These are phyloP conservation scores for Calameuta filiformis DNA, from an alignment of 2,888 invertebrate species.

Conservation along the genomic window DNA sequence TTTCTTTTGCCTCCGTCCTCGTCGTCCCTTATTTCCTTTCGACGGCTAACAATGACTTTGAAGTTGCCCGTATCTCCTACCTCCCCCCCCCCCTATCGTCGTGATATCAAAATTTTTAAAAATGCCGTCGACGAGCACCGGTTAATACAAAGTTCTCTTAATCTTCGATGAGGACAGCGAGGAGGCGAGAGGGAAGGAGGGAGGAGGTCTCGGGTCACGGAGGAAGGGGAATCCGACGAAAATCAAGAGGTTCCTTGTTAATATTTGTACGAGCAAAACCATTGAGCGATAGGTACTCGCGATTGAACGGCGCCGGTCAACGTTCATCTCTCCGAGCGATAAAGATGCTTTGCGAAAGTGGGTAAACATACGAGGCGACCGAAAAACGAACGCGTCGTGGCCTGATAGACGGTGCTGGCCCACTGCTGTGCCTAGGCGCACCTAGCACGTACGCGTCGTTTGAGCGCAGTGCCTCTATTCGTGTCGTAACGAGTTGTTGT, in stretches of 20 bases:
- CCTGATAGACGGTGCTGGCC: neutral
- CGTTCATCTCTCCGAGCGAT: slow-evolving; percentile 28
- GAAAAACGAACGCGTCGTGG: slow-evolving; percentile 20
- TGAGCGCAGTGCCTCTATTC: too few relatives aligned
- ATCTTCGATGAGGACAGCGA: too few relatives aligned
- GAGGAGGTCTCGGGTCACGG: slow-evolving; percentile 36
- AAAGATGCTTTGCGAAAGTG: slow-evolving; percentile 26
- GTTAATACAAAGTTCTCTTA: slow-evolving; percentile 16
- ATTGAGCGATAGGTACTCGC: slow-evolving; percentile 9
- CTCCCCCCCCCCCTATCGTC: slow-evolving; percentile 10
- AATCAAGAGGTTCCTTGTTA: slow-evolving; percentile 20
- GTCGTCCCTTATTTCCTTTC: neutral
- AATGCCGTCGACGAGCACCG: slow-evolving; percentile 27
- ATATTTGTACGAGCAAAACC: slow-evolving; percentile 24
- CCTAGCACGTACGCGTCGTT: too few relatives aligned
- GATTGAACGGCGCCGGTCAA: slow-evolving; percentile 32
- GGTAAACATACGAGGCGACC: slow-evolving; percentile 8
- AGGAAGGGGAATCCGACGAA: slow-evolving; percentile 36
- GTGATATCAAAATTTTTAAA: too few relatives aligned
- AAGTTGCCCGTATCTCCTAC: too few relatives aligned
- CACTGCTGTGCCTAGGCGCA: too few relatives aligned
- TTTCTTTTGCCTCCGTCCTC: neutral
- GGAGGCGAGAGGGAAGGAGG: too few relatives aligned
- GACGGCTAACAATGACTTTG: too few relatives aligned
- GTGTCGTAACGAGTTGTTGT: too few relatives aligned